These are phyloP conservation scores for Apogon hyalosoma DNA, from an alignment of 2,797 vertebrate genomes.

Conservation along the genomic window DNA sequence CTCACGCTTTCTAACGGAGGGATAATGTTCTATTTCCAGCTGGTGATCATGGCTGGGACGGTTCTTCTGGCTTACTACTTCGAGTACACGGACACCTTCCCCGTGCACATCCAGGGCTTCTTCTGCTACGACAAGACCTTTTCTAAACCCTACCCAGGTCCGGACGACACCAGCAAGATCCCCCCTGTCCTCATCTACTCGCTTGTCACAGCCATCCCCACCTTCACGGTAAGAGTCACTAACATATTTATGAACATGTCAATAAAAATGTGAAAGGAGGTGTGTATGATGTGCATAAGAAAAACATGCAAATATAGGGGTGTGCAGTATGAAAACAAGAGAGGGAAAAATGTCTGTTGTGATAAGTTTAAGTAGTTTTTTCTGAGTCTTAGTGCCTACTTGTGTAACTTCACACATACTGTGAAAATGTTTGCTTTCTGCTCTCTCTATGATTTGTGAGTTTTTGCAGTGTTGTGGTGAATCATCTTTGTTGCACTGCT, in stretches of 20 bases:
- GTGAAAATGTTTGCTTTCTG: not conserved
- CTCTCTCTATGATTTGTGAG: constrained; percentile 19
- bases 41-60: constrained; percentile 91
- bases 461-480: constrained; percentile 28
- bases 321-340: not conserved
- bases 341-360: constrained; percentile 2
- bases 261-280: not conserved
- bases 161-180: constrained; percentile 88
- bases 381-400: not conserved
- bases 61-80: constrained; percentile 93
- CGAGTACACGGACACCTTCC: constrained; percentile 94
- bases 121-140: constrained; percentile 92
- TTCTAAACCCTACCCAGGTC: constrained; percentile 91
- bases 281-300: constrained; percentile 1
- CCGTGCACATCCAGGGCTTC: constrained; percentile 91
- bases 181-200: constrained; percentile 90
- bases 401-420: not conserved
- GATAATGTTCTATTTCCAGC: constrained; percentile 86
- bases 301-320: not conserved
- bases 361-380: constrained; percentile 11
- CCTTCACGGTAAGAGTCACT: constrained; percentile 85
- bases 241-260: constrained; percentile 17
- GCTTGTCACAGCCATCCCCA: constrained; percentile 89
- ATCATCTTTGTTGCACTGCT: constrained; percentile 30
- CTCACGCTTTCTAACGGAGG: constrained; percentile 62